Evolutionary conservation across 2,888 invertebrate species (phyloP).

Genomic region (Luffia ferchaultella): DNA sequence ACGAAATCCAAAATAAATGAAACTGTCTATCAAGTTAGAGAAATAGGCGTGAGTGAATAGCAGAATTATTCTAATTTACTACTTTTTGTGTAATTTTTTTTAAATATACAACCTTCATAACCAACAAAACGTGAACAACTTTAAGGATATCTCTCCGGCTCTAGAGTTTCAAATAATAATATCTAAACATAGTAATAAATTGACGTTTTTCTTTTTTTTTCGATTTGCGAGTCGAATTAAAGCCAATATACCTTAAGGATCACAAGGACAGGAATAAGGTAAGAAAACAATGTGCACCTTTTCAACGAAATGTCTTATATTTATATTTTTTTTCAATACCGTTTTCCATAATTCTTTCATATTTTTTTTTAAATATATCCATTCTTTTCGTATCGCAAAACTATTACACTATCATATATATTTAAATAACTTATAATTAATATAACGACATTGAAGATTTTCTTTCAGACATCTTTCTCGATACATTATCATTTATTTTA

Average conservation of each 20-base stretch:
- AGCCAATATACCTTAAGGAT: conserved; percentile 27
- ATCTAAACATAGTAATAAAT: too few relatives aligned
- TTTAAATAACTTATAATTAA: not conserved
- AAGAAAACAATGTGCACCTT: conserved; percentile 53
- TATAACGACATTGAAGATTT: not conserved
- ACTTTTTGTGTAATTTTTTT: too few relatives aligned
- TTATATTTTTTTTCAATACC: conserved; percentile 16
- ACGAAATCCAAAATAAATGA: too few relatives aligned
- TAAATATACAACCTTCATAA: too few relatives aligned
- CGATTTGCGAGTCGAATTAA: conserved; percentile 18
- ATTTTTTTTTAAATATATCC: conserved; percentile 33
- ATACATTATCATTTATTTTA: not conserved
- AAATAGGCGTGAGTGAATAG: too few relatives aligned
- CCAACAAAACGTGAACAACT: too few relatives aligned
- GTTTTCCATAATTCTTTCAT: conserved; percentile 20
- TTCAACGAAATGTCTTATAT: conserved; percentile 31
- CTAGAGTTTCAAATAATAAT: too few relatives aligned
- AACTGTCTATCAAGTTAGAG: too few relatives aligned
- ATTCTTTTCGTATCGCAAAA: conserved; percentile 16
- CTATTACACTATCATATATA: not conserved
- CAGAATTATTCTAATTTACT: too few relatives aligned
- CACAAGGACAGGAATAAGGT: conserved; percentile 21
- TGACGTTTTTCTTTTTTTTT: too few relatives aligned
- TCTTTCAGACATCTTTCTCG: not conserved
- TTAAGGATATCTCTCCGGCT: too few relatives aligned